These are phyloP conservation scores for Polyodon spathula DNA, from an alignment of 2,113 vertebrate genomes.

Conservation along the genomic window DNA sequence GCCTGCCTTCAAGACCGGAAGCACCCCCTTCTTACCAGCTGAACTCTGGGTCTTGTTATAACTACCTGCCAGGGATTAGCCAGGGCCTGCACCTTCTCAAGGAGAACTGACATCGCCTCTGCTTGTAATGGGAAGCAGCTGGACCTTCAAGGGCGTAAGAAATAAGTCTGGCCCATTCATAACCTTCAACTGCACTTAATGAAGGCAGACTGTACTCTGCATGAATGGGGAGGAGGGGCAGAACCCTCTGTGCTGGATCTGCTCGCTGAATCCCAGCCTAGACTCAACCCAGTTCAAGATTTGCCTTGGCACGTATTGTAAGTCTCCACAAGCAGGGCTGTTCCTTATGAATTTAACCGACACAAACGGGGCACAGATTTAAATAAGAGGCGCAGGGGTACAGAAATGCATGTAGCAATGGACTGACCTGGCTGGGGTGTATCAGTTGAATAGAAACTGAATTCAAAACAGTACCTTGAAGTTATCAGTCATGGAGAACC, in stretches of 20 bases:
- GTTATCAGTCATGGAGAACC: too few species aligned
- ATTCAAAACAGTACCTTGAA: too few species aligned
- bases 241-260: constrained; percentile 25
- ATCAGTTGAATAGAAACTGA: too few species aligned
- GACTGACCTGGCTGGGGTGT: too few species aligned
- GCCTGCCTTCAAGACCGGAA: constrained; percentile 32
- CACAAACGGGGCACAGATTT: too few species aligned
- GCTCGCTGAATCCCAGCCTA: too few species aligned
- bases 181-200: constrained; percentile 57
- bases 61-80: constrained; percentile 51
- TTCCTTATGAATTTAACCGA: too few species aligned
- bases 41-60: constrained; percentile 49
- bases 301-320: too few species aligned
- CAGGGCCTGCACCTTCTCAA: constrained; percentile 45
- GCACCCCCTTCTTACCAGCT: constrained; percentile 34
- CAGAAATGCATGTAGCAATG: too few species aligned
- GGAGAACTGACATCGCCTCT: constrained; percentile 26
- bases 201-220: constrained; percentile 37
- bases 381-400: too few species aligned
- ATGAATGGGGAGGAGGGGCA: constrained; percentile 30
- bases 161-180: constrained; percentile 63
- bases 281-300: too few species aligned
- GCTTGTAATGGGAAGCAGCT: constrained; percentile 64
- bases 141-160: constrained; percentile 49
- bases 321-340: too few species aligned